Conservation (phyloP, 1,140 invertebrate species). For the Phenacoccus solenopsis region DNA sequence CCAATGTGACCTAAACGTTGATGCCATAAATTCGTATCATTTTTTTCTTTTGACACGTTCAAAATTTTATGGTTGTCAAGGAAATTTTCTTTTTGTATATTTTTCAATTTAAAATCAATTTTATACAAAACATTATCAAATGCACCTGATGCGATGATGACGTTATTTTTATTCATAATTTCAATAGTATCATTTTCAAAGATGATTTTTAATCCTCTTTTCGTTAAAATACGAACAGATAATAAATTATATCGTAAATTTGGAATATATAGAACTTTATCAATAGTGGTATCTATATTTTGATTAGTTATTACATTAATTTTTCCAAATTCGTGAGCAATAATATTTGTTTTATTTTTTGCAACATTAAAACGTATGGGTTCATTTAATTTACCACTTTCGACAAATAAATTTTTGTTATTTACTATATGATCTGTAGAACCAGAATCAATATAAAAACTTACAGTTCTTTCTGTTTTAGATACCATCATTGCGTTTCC, state of each 20-base stretch:
- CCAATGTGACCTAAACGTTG: conserved; percentile 14
- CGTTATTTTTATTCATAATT: not conserved
- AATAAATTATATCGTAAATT: conserved; percentile 15
- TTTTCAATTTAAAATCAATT: conserved; percentile 11
- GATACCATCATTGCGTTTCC: too few species aligned
- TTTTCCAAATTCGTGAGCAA: not conserved
- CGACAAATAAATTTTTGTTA: not conserved
- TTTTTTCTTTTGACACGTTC: not conserved
- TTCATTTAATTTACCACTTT: not conserved
- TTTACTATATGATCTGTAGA: conserved; percentile 18
- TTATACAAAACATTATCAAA: conserved; percentile 12
- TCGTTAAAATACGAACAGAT: not conserved
- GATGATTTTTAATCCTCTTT: not conserved
- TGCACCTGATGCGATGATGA: not conserved
- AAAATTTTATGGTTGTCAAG: not conserved
- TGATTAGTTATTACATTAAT: not conserved
- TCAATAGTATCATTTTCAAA: not conserved
- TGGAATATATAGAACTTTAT: conserved; percentile 1
- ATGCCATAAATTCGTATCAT: conserved; percentile 8
- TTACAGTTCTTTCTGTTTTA: not conserved
- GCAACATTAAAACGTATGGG: conserved; percentile 9
- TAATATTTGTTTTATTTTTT: conserved; percentile 7
- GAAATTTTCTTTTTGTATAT: not conserved
- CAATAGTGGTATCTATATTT: not conserved
- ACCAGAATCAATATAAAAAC: conserved; percentile 18